These are phyloP conservation scores for Hirtodrosophila alboralis DNA, from an alignment of 2,888 invertebrate genomes.

Conservation along the genomic window DNA sequence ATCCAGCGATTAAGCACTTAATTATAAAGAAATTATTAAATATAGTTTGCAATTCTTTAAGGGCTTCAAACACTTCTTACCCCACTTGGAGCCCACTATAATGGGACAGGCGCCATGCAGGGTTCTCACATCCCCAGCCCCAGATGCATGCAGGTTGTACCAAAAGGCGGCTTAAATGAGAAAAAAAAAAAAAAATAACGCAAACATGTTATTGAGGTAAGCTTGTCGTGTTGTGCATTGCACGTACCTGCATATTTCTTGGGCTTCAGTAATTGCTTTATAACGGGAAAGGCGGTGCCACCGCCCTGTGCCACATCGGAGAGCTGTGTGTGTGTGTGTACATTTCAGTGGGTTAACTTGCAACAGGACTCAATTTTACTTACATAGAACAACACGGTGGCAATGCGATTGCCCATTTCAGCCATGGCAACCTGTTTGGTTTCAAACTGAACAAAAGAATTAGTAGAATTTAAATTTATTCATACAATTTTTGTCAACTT, in stretches of 20 bases:
- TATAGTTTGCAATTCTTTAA: too few species aligned
- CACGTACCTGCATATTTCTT: constrained; percentile 66
- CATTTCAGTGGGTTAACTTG: constrained; percentile 1
- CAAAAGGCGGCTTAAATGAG: constrained; percentile 90
- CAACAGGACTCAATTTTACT: constrained; percentile 30
- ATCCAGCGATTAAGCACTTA: constrained; percentile 94
- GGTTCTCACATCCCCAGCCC: constrained; percentile 94
- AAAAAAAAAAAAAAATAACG: not conserved
- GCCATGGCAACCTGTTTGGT: not conserved
- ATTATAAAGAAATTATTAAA: not conserved
- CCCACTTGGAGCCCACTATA: constrained; percentile 97
- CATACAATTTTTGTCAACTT: constrained; percentile 8
- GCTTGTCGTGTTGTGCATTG: not conserved
- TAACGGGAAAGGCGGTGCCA: constrained; percentile 97
- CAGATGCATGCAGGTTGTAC: constrained; percentile 95
- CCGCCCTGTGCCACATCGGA: constrained; percentile 98
- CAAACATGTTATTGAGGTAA: not conserved
- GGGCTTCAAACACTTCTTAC: constrained; percentile 85
- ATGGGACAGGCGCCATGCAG: constrained; percentile 98
- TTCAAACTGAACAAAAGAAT: constrained; percentile 24
- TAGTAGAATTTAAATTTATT: not conserved
- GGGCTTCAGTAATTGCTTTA: constrained; percentile 89
- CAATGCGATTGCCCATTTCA: constrained; percentile 80
- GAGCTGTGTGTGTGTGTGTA: constrained; percentile 87
- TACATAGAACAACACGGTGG: constrained; percentile 83